These are phyloP conservation scores for Mimachlamys varia DNA, from an alignment of 2,888 invertebrate species.

Conservation along the genomic window DNA sequence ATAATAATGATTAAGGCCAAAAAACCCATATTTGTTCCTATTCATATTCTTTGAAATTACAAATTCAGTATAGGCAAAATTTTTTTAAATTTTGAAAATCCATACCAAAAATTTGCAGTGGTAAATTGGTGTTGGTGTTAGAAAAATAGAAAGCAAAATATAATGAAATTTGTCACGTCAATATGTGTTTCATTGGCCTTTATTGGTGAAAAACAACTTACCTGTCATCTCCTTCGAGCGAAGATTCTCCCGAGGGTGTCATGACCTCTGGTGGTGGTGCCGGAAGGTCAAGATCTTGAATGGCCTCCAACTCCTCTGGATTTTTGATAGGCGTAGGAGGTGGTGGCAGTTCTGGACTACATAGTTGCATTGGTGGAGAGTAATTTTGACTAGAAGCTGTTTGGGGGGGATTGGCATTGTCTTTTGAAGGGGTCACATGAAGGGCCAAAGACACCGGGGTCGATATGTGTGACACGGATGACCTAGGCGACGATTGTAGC, in stretches of 20 bases:
- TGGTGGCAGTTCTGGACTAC: constrained; percentile 60
- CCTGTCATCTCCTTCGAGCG: constrained; percentile 50
- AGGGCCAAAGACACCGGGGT: constrained; percentile 32
- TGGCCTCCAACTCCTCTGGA: constrained; percentile 55
- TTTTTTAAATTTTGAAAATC: not conserved
- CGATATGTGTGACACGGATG: constrained; percentile 37
- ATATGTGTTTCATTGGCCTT: not conserved
- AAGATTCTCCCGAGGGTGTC: constrained; percentile 18
- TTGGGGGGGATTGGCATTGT: constrained; percentile 39
- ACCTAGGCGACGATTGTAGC: constrained; percentile 37
- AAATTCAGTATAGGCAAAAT: not conserved
- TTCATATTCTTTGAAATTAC: not conserved
- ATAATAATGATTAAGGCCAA: not conserved
- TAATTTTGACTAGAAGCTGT: constrained; percentile 46
- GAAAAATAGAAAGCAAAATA: too few relatives aligned
- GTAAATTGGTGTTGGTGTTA: too few relatives aligned
- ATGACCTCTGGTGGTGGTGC: constrained; percentile 56
- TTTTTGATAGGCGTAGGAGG: constrained; percentile 65
- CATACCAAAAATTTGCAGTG: not conserved
- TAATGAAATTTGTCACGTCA: not conserved
- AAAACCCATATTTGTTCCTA: not conserved
- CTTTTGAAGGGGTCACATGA: constrained; percentile 40
- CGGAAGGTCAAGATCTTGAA: constrained; percentile 55
- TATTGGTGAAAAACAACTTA: constrained; percentile 27
- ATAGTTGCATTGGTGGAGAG: constrained; percentile 50